Evolutionary conservation across 2,797 vertebrate species (phyloP).

Genomic region (Taeniopygia guttata): DNA sequence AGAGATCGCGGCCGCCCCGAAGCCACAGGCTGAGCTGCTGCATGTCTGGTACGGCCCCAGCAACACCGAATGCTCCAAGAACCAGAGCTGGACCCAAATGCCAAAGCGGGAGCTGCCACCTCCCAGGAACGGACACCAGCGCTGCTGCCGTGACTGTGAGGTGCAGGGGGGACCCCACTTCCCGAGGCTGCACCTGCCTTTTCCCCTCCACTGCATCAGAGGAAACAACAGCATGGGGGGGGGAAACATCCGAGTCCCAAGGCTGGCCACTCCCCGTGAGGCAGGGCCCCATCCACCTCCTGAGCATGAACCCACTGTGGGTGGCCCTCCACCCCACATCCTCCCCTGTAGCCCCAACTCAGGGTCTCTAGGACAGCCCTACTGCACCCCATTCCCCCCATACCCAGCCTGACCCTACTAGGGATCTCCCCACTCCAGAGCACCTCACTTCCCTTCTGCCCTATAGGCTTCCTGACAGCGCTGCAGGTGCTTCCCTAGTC

Average conservation of each 20-base stretch:
- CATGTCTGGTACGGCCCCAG: not conserved
- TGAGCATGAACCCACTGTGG: not conserved
- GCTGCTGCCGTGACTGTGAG: not conserved
- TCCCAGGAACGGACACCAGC: not conserved
- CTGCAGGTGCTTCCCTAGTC: not conserved
- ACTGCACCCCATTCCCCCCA: not conserved
- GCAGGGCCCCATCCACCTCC: not conserved
- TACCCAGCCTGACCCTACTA: not conserved
- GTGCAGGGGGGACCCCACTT: too few species aligned
- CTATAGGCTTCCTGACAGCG: not conserved
- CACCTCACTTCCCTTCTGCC: not conserved
- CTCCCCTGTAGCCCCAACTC: not conserved
- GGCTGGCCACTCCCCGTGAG: not conserved
- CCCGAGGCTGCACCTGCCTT: not conserved
- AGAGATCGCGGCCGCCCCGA: not conserved
- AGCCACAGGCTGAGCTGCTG: not conserved
- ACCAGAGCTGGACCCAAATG: not conserved
- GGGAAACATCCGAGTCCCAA: not conserved
- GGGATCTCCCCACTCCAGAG: not conserved
- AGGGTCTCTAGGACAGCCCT: not conserved
- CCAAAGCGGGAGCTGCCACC: not conserved
- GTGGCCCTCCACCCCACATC: not conserved
- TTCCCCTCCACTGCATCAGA: not conserved
- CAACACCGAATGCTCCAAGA: not conserved
- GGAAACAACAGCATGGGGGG: rapidly evolving